Evolutionary conservation across 2,888 invertebrate genomes (phyloP).

Genomic region (Urechis unicinctus): DNA sequence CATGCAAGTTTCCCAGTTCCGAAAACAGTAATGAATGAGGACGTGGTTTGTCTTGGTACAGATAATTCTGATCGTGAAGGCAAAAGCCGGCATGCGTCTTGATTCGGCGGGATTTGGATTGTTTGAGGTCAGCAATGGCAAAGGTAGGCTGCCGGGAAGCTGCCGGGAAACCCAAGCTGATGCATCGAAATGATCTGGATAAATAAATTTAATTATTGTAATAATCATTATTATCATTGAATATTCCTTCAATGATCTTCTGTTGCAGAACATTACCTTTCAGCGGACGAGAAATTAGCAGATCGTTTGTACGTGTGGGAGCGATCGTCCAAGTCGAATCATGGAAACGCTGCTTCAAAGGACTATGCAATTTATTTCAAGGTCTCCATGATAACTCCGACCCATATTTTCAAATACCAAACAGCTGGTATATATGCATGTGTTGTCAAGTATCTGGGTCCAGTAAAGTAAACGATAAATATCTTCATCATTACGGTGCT

Average conservation of each 20-base stretch:
- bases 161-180: too few species aligned
- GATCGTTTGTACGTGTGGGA: conserved; percentile 96
- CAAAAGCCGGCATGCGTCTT: conserved; percentile 79
- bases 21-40: too few species aligned
- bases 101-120: conserved; percentile 83
- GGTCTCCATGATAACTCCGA: conserved; percentile 3
- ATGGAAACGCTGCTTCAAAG: conserved; percentile 7
- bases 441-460: too few species aligned
- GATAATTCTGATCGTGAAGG: conserved; percentile 77
- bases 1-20: background rate
- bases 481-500: background rate
- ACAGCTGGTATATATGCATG: too few species aligned
- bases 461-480: too few species aligned
- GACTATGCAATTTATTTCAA: conserved; percentile 22
- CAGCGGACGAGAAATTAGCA: conserved; percentile 76
- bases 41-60: too few species aligned
- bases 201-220: too few species aligned
- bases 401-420: too few species aligned
- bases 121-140: conserved; percentile 70
- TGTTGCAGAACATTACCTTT: conserved; percentile 67
- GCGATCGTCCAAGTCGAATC: conserved; percentile 49
- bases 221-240: background rate
- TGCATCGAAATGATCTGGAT: too few species aligned
- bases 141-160: too few species aligned
- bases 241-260: background rate